phyloP scores from a whole-genome alignment of 2,113 vertebrate genomes.

The Bubo bubo region DNA sequence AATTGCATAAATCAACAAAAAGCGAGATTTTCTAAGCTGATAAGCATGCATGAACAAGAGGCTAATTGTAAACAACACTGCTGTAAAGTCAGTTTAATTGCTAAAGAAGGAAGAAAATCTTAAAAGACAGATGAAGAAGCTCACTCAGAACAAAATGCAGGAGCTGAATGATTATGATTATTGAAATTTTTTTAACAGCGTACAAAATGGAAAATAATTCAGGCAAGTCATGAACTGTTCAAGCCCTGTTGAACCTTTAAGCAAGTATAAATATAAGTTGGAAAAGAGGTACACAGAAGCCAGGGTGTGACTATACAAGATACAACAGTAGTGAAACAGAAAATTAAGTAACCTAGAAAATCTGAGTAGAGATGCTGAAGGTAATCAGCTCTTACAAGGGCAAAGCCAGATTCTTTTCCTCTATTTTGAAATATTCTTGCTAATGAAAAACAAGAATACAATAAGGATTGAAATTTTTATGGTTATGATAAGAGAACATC shows the following conservation, averaged over 20 bases:
- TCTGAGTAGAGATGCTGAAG: neutral
- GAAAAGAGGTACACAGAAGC: neutral
- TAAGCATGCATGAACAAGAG: neutral
- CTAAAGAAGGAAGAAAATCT: slow-evolving; percentile 19
- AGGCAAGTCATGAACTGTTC: slow-evolving; percentile 17
- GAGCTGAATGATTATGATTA: neutral
- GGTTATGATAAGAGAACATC: neutral
- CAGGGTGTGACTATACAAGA: slow-evolving; percentile 18
- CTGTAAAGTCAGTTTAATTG: slow-evolving; percentile 42
- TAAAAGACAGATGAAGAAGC: slow-evolving; percentile 4
- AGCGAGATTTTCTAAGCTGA: neutral
- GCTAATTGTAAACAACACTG: slow-evolving; percentile 38
- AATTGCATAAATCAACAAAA: neutral
- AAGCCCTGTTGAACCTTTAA: neutral
- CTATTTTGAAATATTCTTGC: neutral
- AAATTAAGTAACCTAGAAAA: slow-evolving; percentile 33
- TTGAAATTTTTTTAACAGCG: slow-evolving; percentile 20
- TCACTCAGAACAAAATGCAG: neutral
- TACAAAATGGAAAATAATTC: neutral
- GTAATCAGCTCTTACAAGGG: neutral
- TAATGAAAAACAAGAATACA: neutral
- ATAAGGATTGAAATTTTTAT: neutral
- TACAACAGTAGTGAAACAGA: neutral
- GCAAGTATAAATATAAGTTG: slow-evolving; percentile 6
- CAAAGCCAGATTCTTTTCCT: neutral